These are phyloP conservation scores for Gyrodactylus bullatarudis DNA, from an alignment of 1,140 invertebrate genomes.

Conservation along the genomic window DNA sequence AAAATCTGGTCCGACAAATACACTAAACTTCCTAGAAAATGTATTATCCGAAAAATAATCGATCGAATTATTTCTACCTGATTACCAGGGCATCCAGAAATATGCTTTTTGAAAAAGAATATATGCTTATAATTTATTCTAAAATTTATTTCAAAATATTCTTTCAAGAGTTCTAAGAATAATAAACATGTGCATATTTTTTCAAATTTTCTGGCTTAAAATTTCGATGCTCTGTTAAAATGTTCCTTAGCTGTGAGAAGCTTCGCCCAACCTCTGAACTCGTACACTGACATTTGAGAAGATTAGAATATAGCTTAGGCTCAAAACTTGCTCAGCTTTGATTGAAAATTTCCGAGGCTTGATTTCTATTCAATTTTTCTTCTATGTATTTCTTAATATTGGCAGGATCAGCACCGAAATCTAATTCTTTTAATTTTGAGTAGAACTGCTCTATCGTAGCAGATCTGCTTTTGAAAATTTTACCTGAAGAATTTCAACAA, in stretches of 20 bases:
- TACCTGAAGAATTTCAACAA: too few relatives aligned
- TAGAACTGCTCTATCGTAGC: not conserved
- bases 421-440: not conserved
- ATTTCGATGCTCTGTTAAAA: not conserved
- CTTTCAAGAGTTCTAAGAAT: not conserved
- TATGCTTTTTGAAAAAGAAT: not conserved
- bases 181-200: not conserved
- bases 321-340: not conserved
- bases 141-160: not conserved
- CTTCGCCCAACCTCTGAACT: not conserved
- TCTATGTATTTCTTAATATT: not conserved
- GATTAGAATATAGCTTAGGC: not conserved
- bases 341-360: not conserved
- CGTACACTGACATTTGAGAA: not conserved
- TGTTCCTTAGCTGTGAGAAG: not conserved
- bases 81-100: not conserved
- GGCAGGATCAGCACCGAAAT: not conserved
- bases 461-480: not conserved
- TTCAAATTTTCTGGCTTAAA: not conserved
- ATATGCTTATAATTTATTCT: not conserved
- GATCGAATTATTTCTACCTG: not conserved
- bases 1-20: too few relatives aligned
- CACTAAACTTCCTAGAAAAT: too few relatives aligned
- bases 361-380: not conserved
- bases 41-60: too few relatives aligned